Percentiles rank a stretch among this genome's conserved stretches.
phyloP scores from a whole-genome alignment of 2,113 vertebrate species.

The Pedionomus torquatus region DNA sequence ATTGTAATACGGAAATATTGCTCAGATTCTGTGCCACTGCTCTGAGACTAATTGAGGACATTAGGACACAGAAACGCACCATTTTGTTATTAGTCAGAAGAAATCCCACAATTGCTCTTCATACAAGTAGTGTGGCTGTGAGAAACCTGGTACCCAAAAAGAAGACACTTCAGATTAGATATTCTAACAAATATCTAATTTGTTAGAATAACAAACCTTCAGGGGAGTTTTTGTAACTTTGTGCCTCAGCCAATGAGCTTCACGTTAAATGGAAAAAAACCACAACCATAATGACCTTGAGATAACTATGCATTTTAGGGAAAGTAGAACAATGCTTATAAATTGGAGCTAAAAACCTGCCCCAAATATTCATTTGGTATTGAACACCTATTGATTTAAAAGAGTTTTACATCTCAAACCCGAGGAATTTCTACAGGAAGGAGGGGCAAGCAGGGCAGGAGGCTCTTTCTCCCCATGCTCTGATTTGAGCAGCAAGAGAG shows the following conservation, averaged over 20 bases:
- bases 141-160: neutral
- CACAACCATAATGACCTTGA: neutral
- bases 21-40: neutral
- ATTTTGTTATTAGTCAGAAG: neutral
- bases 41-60: neutral
- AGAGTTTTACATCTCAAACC: neutral
- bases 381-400: neutral
- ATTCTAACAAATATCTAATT: fast-evolving
- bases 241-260: neutral
- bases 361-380: neutral
- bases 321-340: neutral
- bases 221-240: neutral
- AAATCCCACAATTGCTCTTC: neutral
- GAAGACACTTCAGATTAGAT: neutral
- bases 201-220: neutral
- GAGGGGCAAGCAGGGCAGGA: neutral
- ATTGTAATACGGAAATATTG: neutral
- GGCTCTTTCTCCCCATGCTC: neutral
- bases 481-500: neutral
- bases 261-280: neutral
- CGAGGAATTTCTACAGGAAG: neutral
- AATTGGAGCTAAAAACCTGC: neutral
- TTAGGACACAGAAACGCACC: neutral
- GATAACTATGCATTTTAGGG: neutral
- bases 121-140: fast-evolving